These are phyloP conservation scores for Centropyge bicolor DNA, from an alignment of 2,797 vertebrate species.

Conservation along the genomic window DNA sequence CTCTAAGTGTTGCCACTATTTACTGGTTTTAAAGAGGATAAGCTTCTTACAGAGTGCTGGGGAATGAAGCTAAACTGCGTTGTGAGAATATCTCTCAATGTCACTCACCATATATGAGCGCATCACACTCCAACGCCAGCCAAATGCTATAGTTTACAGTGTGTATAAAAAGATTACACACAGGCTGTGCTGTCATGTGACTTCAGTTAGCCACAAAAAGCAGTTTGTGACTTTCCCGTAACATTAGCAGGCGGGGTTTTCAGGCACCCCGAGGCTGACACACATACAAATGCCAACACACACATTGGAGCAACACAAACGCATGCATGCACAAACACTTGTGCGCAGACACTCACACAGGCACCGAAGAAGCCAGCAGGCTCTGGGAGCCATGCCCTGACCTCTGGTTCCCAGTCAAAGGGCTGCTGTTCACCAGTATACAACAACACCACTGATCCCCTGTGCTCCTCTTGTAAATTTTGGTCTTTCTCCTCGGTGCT, in stretches of 20 bases:
- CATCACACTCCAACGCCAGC: constrained; percentile 50
- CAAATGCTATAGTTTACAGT: constrained; percentile 61
- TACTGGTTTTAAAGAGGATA: constrained; percentile 70
- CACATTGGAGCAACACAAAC: constrained; percentile 67
- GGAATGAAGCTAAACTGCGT: constrained; percentile 53
- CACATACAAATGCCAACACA: constrained; percentile 62
- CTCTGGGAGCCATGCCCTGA: constrained; percentile 77
- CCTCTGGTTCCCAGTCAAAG: constrained; percentile 78
- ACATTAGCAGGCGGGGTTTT: constrained; percentile 66
- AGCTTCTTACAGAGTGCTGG: constrained; percentile 53
- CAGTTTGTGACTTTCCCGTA: constrained; percentile 72
- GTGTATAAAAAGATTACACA: constrained; percentile 63
- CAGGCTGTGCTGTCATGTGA: constrained; percentile 76
- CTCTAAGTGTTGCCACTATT: constrained; percentile 53
- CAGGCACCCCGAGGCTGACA: constrained; percentile 57
- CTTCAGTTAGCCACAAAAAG: constrained; percentile 70
- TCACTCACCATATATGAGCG: constrained; percentile 50
- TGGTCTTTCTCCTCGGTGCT: constrained; percentile 83
- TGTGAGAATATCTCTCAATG: constrained; percentile 52
- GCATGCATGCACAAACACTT: constrained; percentile 46
- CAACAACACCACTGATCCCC: constrained; percentile 80
- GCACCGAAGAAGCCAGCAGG: constrained; percentile 66
- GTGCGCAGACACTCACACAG: constrained; percentile 16
- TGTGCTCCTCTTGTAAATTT: constrained; percentile 84
- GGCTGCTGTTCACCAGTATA: constrained; percentile 75